Base-by-base conservation (phyloP, 2,113 vertebrate genomes). In the Dipodomys stephensi region DNA sequence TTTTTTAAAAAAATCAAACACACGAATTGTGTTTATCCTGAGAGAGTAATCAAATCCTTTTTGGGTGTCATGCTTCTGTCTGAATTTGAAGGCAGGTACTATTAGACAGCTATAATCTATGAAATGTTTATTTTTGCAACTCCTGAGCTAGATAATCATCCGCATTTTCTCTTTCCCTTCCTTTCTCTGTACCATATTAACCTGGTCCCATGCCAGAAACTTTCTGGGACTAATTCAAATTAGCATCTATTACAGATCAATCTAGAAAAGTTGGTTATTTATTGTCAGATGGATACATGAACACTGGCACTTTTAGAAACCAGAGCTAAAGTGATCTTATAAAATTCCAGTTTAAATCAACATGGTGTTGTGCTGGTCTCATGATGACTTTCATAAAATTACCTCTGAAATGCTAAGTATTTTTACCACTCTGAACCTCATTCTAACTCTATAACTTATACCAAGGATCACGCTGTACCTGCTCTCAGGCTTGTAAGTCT, bases 321-420 rank as follows among this genome's bases (percentile, higher is more conserved):
- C 88, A 83, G 86, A 97, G 95, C 83, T 95, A 97, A 97, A 95
- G 86, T 20, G 92, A 97, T 96, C 83, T 95, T 95, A 88, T 92
- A 97, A 97, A 96, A 88, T 93, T 95, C 85, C 88, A 60, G 80
- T 94, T 39, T 96, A 96, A 92, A 81, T 95, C 93, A 96, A 90
- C 94, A 95, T 0, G 1, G 62, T 76, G 80, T 85, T 93, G 88
- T 96, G 39, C 92, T 68, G 76, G 92, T 85, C 88, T 95, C 72
- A 73, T 90, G 88, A 90, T 93, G 92, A 92, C 77, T 90, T 97
- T 94, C 83, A 84, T 76, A 57, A 93, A 96, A 93, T 96, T 90
- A 71, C 88, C 92, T 96, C 92, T 94, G 88, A 97, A 97, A 94
- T 96, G 80, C 82, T 92, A 94, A 96, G 94, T 90, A 96, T 96